Percentiles rank a stretch among this genome's conserved stretches.
These are phyloP conservation scores for Brenthis hecate DNA, from an alignment of 2,888 invertebrate genomes.

Conservation along the genomic window DNA sequence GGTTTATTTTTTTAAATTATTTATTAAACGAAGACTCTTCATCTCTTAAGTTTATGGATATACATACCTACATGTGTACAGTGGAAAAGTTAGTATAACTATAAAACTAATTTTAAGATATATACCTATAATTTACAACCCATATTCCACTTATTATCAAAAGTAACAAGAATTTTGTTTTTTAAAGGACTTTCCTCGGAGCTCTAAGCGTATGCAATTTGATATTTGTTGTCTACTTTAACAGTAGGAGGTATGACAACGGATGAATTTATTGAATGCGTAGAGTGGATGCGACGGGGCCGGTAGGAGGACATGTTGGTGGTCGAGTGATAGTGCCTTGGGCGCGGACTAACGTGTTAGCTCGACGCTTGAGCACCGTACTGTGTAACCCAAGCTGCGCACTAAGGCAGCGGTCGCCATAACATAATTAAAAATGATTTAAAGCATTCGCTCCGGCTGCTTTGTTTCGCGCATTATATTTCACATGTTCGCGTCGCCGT, in stretches of 20 bases:
- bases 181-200: neutral
- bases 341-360: slow-evolving; percentile 33
- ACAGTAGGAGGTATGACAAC: slow-evolving; percentile 32
- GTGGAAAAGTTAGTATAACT: too few species aligned
- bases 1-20: too few species aligned
- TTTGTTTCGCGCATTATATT: slow-evolving; percentile 83
- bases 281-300: slow-evolving; percentile 25
- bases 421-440: slow-evolving; percentile 83
- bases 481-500: slow-evolving; percentile 79
- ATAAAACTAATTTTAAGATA: too few species aligned
- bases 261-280: slow-evolving; percentile 27
- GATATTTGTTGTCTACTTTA: slow-evolving; percentile 31
- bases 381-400: slow-evolving; percentile 67
- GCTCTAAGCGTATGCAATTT: slow-evolving; percentile 27
- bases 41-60: neutral
- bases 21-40: neutral
- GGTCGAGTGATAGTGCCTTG: slow-evolving; percentile 29
- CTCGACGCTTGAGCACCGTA: slow-evolving; percentile 32
- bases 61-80: too few species aligned
- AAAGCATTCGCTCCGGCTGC: slow-evolving; percentile 82
- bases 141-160: neutral
- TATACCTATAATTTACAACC: too few species aligned
- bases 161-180: neutral
- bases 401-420: slow-evolving; percentile 66
- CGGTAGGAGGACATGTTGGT: slow-evolving; percentile 31